Evolutionary conservation across 2,797 vertebrate species (phyloP).

Genomic region (Anisognathus igniventris): DNA sequence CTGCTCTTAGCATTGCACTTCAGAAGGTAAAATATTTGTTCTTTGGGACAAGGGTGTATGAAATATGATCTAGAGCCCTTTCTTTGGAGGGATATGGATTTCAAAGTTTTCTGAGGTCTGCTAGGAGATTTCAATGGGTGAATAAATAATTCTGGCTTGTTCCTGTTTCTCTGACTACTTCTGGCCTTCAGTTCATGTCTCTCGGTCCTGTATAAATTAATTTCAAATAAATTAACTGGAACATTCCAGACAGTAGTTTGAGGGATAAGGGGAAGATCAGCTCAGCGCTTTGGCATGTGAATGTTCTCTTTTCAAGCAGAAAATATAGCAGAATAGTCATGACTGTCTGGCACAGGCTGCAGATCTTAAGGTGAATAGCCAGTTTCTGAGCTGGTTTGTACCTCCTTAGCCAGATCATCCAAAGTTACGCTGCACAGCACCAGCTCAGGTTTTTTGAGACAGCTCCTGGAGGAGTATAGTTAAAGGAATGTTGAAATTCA

Average conservation of each 20-base stretch:
- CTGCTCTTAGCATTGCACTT: background rate
- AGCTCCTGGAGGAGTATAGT: background rate
- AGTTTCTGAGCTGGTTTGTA: background rate
- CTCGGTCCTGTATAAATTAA: background rate
- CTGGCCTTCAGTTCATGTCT: background rate
- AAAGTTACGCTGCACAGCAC: background rate
- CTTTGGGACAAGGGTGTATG: background rate
- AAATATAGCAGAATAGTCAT: background rate
- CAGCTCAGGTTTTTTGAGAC: background rate
- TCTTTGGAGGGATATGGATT: background rate
- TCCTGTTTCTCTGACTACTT: background rate
- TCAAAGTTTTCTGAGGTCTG: background rate
- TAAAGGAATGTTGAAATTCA: background rate
- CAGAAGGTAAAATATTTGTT: background rate
- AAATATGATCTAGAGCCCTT: background rate
- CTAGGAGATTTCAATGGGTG: background rate
- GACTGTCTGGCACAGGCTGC: background rate
- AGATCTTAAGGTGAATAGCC: background rate
- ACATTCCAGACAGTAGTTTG: background rate
- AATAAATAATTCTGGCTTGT: background rate
- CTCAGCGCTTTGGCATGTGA: background rate
- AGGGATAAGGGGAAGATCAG: background rate
- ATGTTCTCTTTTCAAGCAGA: background rate
- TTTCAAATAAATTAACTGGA: background rate
- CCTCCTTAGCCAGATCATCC: background rate